These are phyloP conservation scores for Genyomyrus donnyi DNA, from an alignment of 2,113 vertebrate species.

Conservation along the genomic window DNA sequence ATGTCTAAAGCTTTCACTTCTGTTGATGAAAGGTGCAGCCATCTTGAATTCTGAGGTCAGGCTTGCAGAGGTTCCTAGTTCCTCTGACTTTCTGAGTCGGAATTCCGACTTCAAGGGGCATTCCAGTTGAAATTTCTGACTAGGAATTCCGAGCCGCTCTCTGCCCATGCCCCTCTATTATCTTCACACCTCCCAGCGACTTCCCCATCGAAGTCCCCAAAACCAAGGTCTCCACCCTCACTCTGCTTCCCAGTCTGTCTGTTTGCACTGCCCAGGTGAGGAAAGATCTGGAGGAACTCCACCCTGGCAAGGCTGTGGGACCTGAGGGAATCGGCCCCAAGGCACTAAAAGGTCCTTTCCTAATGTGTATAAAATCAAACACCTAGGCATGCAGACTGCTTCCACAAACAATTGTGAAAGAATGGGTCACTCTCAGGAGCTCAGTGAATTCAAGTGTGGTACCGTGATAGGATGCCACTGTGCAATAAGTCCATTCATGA, in stretches of 20 bases:
- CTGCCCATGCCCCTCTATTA: neutral
- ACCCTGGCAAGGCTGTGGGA: neutral
- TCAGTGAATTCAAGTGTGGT: too few relatives aligned
- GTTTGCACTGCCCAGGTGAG: neutral
- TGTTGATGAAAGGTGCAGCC: too few relatives aligned
- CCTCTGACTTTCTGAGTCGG: too few relatives aligned
- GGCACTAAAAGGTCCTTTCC: neutral
- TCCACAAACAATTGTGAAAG: too few relatives aligned
- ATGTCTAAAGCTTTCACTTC: too few relatives aligned
- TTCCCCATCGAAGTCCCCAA: neutral
- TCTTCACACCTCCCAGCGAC: neutral
- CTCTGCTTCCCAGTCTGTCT: neutral
- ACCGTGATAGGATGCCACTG: too few relatives aligned
- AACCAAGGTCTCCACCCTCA: neutral
- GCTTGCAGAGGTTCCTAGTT: too few relatives aligned
- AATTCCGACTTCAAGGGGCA: neutral
- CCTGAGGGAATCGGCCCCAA: neutral
- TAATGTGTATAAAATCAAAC: neutral
- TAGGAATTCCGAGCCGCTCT: neutral
- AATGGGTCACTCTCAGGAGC: too few relatives aligned
- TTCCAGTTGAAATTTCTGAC: neutral
- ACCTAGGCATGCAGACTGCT: too few relatives aligned
- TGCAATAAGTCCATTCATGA: too few relatives aligned
- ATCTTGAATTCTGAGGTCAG: too few relatives aligned
- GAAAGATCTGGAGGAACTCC: neutral